phyloP scores from a whole-genome alignment of 2,888 invertebrate species.

The Campoplex capitator region DNA sequence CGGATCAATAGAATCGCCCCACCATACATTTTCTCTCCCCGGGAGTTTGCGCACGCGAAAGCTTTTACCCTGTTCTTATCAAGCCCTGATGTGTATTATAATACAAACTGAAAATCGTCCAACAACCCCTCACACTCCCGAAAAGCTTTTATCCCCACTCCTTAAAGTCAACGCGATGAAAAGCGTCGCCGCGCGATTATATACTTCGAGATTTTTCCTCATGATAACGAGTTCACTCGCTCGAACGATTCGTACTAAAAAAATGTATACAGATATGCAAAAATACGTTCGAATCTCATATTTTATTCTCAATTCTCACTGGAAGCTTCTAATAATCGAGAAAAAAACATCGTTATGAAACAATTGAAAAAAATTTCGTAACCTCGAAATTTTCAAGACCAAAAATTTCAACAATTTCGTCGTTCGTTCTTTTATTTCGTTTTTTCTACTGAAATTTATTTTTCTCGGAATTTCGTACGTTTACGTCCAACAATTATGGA shows the following conservation, averaged over 20 bases:
- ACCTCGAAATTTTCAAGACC: neutral
- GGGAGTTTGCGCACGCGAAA: slow-evolving; percentile 78
- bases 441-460: neutral
- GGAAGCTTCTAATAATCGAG: neutral
- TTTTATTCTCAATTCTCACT: neutral
- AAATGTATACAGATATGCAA: neutral
- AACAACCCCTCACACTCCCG: slow-evolving; percentile 28
- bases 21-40: slow-evolving; percentile 56
- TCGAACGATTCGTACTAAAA: neutral
- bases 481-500: neutral
- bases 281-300: neutral
- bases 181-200: slow-evolving; percentile 16
- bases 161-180: neutral
- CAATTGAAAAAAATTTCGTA: neutral
- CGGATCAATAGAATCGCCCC: slow-evolving; percentile 80
- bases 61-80: slow-evolving; percentile 54
- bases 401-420: neutral
- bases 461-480: neutral
- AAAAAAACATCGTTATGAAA: neutral
- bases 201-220: slow-evolving; percentile 22
- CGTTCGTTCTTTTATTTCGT: neutral
- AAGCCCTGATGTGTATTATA: slow-evolving; percentile 28
- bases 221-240: neutral
- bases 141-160: slow-evolving; percentile 1
- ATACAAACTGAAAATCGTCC: slow-evolving; percentile 49